Conservation (phyloP, 2,113 vertebrate genomes). For the Polypterus bichir region DNA sequence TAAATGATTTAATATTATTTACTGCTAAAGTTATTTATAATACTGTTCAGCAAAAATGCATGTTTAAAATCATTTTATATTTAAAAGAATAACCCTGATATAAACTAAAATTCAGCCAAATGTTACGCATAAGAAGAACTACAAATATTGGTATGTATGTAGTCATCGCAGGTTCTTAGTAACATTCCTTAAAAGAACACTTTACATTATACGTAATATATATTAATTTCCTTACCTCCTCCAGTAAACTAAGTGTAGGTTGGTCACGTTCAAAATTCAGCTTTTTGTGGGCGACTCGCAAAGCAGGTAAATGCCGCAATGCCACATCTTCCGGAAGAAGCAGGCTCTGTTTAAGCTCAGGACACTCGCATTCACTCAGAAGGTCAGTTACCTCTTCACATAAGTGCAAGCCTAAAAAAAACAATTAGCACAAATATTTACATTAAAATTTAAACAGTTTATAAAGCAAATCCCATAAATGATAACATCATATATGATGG, state of each 20-base stretch:
- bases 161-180: too few species aligned
- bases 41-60: too few species aligned
- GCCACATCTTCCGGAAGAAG: slow-evolving; percentile 83
- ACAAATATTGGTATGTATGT: too few species aligned
- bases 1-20: too few species aligned
- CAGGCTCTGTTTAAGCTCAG: slow-evolving; percentile 56
- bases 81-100: too few species aligned
- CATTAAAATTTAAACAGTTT: not conserved
- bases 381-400: slow-evolving; percentile 59
- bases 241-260: slow-evolving; percentile 56
- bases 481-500: not conserved
- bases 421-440: not conserved
- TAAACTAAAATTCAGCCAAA: too few species aligned
- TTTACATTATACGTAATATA: too few species aligned
- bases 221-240: slow-evolving; percentile 59
- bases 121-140: too few species aligned
- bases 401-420: slow-evolving; percentile 54
- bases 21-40: too few species aligned
- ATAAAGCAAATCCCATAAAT: not conserved
- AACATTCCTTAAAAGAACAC: too few species aligned
- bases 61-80: too few species aligned
- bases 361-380: slow-evolving; percentile 61
- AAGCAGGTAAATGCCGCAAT: slow-evolving; percentile 73
- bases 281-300: slow-evolving; percentile 64
- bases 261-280: slow-evolving; percentile 62